Conservation (phyloP, 2,888 invertebrate species). For the Dolichopus griseipennis region DNA sequence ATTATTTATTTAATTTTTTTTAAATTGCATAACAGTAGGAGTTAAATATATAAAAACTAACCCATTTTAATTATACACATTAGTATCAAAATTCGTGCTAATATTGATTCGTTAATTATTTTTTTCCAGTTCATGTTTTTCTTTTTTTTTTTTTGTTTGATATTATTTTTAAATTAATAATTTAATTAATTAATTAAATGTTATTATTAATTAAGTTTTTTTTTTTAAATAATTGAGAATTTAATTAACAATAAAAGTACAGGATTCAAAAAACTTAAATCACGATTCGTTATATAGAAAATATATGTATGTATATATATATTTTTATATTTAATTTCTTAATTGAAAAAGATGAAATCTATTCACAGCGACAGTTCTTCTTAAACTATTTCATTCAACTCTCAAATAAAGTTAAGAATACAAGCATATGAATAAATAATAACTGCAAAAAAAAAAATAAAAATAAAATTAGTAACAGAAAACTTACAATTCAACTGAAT, state of each 20-base stretch:
- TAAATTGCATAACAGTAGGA: neutral
- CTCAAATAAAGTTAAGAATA: neutral
- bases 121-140: neutral
- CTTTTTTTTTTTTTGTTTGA: neutral
- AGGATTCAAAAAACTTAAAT: too few species aligned
- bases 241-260: too few species aligned
- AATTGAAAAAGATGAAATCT: neutral
- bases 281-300: too few species aligned
- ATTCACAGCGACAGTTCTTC: neutral
- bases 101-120: neutral
- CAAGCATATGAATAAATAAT: neutral
- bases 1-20: too few species aligned
- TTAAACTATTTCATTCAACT: neutral
- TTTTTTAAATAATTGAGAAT: neutral
- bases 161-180: neutral
- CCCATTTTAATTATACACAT: neutral
- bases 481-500: neutral
- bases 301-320: too few species aligned
- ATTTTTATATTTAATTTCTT: too few species aligned
- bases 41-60: neutral
- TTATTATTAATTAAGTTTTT: neutral
- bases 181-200: too few species aligned
- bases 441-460: neutral
- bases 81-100: neutral
- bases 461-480: neutral